Conservation (phyloP, 53 echinoderm and acorn worm genomes). For the Astropecten irregularis region DNA sequence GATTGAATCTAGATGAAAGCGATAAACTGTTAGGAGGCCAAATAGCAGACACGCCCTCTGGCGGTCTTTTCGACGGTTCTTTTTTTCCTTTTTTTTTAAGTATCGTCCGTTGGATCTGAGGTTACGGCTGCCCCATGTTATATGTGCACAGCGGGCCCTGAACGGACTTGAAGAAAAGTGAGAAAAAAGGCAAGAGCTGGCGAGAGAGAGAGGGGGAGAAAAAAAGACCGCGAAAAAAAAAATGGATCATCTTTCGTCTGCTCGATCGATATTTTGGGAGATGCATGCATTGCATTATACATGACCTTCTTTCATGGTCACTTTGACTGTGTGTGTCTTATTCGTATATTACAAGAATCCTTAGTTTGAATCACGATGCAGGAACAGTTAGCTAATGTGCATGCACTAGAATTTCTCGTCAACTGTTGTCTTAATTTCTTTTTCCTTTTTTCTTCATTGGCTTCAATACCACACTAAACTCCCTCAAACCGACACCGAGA, state of each 20-base stretch:
- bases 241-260: slow-evolving; percentile 26
- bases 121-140: slow-evolving; percentile 27
- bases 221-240: no score
- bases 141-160: slow-evolving; percentile 3
- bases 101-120: slow-evolving; percentile 35
- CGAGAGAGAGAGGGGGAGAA: no score
- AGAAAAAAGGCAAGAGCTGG: no score
- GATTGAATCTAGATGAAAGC: slow-evolving; percentile 28
- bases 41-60: slow-evolving; percentile 44
- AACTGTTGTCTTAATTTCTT: not conserved
- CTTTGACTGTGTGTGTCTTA: no score
- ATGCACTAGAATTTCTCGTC: slow-evolving; percentile 25
- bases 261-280: slow-evolving; percentile 35
- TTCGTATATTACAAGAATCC: no score
- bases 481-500: slow-evolving; percentile 5
- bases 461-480: no score
- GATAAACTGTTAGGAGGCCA: slow-evolving; percentile 39
- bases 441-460: not conserved
- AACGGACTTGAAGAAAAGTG: not conserved
- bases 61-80: slow-evolving; percentile 36
- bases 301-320: no score
- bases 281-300: slow-evolving; percentile 40
- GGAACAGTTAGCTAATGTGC: slow-evolving; percentile 20
- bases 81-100: no score
- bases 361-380: no score